Evolutionary conservation across 1,140 invertebrate genomes (phyloP), one percentile per base, ranked within the genome.

Genomic region (Protaetia brevitarsis): DNA sequence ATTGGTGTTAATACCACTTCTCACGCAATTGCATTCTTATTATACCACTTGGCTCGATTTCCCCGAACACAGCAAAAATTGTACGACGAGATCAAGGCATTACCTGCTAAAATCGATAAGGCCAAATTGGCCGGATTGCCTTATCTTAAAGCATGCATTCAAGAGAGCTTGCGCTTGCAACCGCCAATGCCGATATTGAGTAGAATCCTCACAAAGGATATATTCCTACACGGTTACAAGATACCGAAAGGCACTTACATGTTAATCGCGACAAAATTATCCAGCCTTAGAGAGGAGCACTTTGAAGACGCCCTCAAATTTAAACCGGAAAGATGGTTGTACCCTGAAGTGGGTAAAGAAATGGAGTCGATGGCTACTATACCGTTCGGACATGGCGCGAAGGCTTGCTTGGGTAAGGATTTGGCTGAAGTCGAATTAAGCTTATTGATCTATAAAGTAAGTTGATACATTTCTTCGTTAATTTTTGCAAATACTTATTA

Each of bases 261-360:
- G 0, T 83, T 91, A 69, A 87, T 90, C 79, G 86, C 89, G 3
- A 89, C 86, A 23, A 84, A 87, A 78, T 83, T 90, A 31, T 78
- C 87, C 1, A 85, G 86, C 36, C 76, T 84, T 59, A 82, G 87
- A n/a, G 84, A 88, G 45, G 82, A 87, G 63, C 86, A 90, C 72
- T 92, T 85, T 76, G 88, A 88, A 57, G 85, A 90, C 69, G 85
- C 89, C 0, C 74, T 81, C 5, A 83, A 84, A 31, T 94, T 88
- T 72, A 76, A 81, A 51, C 91, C 91, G 7, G 89, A 88, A 75
- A 80, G 86, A 67, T 94, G 86, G 91, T 73, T 91, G 21, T 74
- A 79, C 13, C 31, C 69, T 8, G 79, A 80, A n/a, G 60, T 63
- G 4, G 68, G 74, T 0, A 73, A 78, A 51, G 71, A 79, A 7